phyloP scores from a whole-genome alignment of 2,113 vertebrate species.

The Cnemophilus loriae region DNA sequence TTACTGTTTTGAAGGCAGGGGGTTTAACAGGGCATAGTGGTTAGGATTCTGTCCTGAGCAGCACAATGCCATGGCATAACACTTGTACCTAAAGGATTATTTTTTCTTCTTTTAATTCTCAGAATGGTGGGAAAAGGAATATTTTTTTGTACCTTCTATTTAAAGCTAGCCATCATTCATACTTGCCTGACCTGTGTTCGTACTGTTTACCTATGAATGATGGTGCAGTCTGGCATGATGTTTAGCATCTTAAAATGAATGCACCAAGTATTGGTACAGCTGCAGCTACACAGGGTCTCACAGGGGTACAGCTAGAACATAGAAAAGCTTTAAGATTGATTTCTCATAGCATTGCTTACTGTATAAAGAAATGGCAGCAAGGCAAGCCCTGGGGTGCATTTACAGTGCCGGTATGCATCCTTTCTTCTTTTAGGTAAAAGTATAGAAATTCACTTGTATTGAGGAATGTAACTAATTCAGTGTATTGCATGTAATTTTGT shows the following conservation, averaged over 20 bases:
- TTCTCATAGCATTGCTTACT: neutral
- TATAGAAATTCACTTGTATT: neutral
- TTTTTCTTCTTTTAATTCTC: neutral
- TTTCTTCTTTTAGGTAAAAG: neutral
- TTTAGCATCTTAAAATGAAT: neutral
- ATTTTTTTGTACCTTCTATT: neutral
- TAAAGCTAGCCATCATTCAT: neutral
- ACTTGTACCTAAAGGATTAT: neutral
- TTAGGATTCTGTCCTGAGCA: neutral
- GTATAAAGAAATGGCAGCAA: neutral
- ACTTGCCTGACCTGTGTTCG: neutral
- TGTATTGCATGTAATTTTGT: neutral
- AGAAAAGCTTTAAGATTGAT: neutral
- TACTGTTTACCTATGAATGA: neutral
- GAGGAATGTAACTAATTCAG: neutral
- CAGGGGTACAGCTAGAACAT: neutral
- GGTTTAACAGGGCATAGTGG: neutral
- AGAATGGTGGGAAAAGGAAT: neutral
- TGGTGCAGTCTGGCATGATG: neutral
- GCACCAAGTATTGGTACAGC: neutral
- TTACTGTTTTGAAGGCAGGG: neutral
- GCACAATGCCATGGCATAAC: neutral
- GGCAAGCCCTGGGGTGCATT: neutral
- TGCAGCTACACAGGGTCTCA: neutral
- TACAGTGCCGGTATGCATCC: neutral